These are phyloP conservation scores for Callithrix jacchus DNA, from an alignment of 2,113 vertebrate species.

Conservation along the genomic window DNA sequence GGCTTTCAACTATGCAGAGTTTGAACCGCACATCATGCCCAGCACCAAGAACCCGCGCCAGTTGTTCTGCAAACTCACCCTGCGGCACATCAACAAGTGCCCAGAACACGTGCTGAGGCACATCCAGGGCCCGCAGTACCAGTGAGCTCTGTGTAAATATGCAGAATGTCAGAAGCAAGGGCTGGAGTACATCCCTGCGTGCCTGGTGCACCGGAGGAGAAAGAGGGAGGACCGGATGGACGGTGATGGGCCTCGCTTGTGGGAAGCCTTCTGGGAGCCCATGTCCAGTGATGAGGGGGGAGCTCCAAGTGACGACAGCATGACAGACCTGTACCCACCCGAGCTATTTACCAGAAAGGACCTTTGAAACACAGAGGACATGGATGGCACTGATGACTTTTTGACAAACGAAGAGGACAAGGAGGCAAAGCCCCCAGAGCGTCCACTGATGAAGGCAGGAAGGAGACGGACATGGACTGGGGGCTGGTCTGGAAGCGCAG, in stretches of 20 bases:
- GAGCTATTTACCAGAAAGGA: constrained; percentile 79
- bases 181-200: constrained; percentile 87
- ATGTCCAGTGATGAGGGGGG: constrained; percentile 80
- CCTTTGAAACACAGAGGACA: neutral
- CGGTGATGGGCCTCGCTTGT: neutral
- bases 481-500: constrained; percentile 54
- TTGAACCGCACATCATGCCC: constrained; percentile 92
- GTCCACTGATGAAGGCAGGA: rapidly evolving
- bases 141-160: constrained; percentile 88
- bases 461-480: neutral
- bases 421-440: rapidly evolving
- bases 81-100: constrained; percentile 92
- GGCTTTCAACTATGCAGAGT: constrained; percentile 89
- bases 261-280: constrained; percentile 85
- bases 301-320: constrained; percentile 89
- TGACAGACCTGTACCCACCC: constrained; percentile 95
- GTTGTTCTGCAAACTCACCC: constrained; percentile 94
- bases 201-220: constrained; percentile 82
- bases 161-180: constrained; percentile 89
- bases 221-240: constrained; percentile 19
- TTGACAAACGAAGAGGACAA: constrained; percentile 55
- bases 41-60: constrained; percentile 94
- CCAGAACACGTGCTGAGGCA: constrained; percentile 91
- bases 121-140: constrained; percentile 89
- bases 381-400: rapidly evolving